phyloP scores from a whole-genome alignment of 2,113 vertebrate genomes.

The Castor canadensis region DNA sequence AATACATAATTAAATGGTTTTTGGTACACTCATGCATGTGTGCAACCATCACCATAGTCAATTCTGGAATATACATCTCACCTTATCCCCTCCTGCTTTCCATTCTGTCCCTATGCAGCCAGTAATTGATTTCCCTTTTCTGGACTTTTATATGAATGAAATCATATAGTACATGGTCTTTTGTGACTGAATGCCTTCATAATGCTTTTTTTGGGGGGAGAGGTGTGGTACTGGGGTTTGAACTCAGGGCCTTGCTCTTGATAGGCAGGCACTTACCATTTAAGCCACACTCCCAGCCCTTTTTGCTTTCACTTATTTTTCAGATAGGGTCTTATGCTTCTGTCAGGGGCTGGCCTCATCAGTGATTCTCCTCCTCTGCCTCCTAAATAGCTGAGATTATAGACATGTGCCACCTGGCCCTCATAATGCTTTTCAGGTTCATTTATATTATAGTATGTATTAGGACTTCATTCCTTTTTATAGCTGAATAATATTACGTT shows the following conservation, averaged over 20 bases:
- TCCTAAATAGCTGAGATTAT: too few species aligned
- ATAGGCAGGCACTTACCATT: too few species aligned
- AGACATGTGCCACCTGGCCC: too few species aligned
- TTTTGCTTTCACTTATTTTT: too few species aligned
- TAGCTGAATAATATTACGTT: not conserved
- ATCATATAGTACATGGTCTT: not conserved
- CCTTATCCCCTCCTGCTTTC: not conserved
- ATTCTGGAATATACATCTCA: not conserved
- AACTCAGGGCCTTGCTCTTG: too few species aligned
- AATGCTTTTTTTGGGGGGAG: not conserved
- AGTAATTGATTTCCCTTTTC: not conserved
- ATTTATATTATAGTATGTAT: not conserved
- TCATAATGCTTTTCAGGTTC: not conserved
- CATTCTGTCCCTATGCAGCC: not conserved
- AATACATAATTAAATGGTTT: not conserved
- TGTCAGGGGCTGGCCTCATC: too few species aligned
- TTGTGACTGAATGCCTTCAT: not conserved
- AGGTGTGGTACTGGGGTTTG: too few species aligned
- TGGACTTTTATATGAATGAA: not conserved
- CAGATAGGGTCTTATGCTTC: too few species aligned
- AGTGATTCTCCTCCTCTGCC: too few species aligned
- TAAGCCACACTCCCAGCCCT: too few species aligned
- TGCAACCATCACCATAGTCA: not conserved
- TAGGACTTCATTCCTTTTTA: not conserved
- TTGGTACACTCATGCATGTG: not conserved